These are phyloP conservation scores for Drosophila flavopinicola DNA, from an alignment of 2,888 invertebrate species.

Conservation along the genomic window DNA sequence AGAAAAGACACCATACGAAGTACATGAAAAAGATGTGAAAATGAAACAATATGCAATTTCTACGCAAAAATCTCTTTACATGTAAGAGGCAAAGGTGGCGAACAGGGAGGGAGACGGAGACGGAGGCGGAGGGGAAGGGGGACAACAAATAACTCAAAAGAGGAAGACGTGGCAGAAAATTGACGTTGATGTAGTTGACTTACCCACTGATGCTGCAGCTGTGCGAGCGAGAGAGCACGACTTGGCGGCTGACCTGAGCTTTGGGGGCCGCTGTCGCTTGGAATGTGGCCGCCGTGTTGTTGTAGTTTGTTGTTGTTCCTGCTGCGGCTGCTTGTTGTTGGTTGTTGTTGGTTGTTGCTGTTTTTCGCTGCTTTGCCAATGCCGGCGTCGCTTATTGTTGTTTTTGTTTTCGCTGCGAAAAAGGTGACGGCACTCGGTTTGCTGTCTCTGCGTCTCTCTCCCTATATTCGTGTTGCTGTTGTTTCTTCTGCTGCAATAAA, in stretches of 20 bases:
- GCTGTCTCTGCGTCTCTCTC: constrained; percentile 28
- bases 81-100: constrained; percentile 1
- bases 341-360: constrained; percentile 9
- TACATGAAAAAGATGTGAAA: constrained; percentile 30
- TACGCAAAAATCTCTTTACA: constrained; percentile 56
- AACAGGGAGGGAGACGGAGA: not conserved
- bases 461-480: constrained; percentile 44
- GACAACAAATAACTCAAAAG: constrained; percentile 22
- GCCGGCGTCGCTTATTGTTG: constrained; percentile 41
- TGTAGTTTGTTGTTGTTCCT: constrained; percentile 12
- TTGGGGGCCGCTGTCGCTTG: constrained; percentile 50
- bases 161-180: constrained; percentile 48
- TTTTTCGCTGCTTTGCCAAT: constrained; percentile 42
- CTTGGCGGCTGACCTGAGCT: constrained; percentile 58
- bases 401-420: constrained; percentile 31
- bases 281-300: constrained; percentile 47
- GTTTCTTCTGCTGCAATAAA: constrained; percentile 58
- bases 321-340: constrained; percentile 14
- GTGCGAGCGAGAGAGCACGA: constrained; percentile 18
- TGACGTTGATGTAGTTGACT: constrained; percentile 62
- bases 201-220: constrained; percentile 50
- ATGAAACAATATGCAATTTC: constrained; percentile 55
- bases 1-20: constrained; percentile 1
- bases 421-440: constrained; percentile 49
- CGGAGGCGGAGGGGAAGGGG: not conserved